Conservation (phyloP, 2,797 vertebrate genomes). For the Sebastes diaconus region DNA sequence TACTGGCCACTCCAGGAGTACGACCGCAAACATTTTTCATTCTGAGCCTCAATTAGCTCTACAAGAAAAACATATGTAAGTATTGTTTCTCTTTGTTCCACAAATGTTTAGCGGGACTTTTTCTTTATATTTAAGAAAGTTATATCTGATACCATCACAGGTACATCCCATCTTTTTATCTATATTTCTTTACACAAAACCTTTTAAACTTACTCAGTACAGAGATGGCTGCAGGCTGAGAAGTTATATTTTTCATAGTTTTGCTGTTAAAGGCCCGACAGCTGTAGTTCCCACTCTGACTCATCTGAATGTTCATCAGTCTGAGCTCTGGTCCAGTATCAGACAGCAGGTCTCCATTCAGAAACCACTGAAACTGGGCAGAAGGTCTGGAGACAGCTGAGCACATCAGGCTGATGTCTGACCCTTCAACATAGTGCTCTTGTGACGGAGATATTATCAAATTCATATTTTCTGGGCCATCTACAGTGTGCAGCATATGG, state of each 20-base stretch:
- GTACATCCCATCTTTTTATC: neutral
- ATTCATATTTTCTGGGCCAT: slow-evolving; percentile 59
- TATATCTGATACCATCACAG: neutral
- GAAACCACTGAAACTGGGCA: slow-evolving; percentile 45
- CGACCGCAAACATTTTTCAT: too few species aligned
- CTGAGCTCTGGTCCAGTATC: slow-evolving; percentile 42
- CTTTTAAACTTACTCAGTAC: slow-evolving; percentile 47
- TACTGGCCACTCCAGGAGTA: neutral
- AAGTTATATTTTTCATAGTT: slow-evolving; percentile 46
- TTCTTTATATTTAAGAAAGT: neutral
- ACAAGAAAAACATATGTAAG: slow-evolving; percentile 13
- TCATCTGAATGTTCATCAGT: slow-evolving; percentile 48
- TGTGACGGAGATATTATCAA: slow-evolving; percentile 1
- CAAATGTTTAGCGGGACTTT: neutral
- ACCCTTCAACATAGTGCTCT: slow-evolving; percentile 25
- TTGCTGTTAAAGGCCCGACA: slow-evolving; percentile 62
- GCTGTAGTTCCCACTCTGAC: slow-evolving; percentile 67
- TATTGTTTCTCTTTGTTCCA: neutral
- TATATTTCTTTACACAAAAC: neutral
- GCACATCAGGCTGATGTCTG: slow-evolving; percentile 53
- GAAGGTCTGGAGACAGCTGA: slow-evolving; percentile 56
- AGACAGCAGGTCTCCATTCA: slow-evolving; percentile 35
- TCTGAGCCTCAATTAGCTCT: too few species aligned
- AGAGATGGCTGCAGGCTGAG: slow-evolving; percentile 18
- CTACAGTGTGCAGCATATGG: neutral